Evolutionary conservation across 2,888 invertebrate genomes (phyloP), one percentile per base, ranked within the genome.

Genomic region (Bombylius discolor): DNA sequence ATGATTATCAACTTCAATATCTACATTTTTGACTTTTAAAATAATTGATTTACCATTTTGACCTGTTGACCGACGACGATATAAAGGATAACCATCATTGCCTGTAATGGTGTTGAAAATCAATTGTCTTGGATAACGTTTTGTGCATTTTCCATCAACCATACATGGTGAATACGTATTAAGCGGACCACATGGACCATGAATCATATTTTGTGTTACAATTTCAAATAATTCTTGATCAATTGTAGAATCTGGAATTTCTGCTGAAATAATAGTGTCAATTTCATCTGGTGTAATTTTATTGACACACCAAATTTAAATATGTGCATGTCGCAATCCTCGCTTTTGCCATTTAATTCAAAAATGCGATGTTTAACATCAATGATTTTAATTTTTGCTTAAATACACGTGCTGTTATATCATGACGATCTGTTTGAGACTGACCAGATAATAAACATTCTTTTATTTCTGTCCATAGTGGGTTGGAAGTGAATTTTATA

Each of bases 101-200:
- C n/a, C n/a, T n/a, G n/a, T n/a, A n/a, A n/a, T n/a, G n/a, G n/a
- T n/a, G n/a, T n/a, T n/a, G n/a, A n/a, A n/a, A n/a, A n/a, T n/a
- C n/a, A n/a, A n/a, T n/a, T n/a, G n/a, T n/a, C n/a, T n/a, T n/a
- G n/a, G n/a, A 4, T 3, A 36, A 36, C 4, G 1, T 36, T 4
- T 3, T 9, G 1, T 3, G 4, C 2, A 36, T 36, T 36, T 36
- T 36, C 36, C 3, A 36, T 36, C 4, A 3, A 3, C 36, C 2
- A 36, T 36, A 4, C 2, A 36, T 67, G 68, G 60, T 68, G 64
- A 50, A 66, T 61, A 51, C 60, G 70, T 69, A 4, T 65, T 52
- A 7, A 23, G 33, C 14, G 68, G 69, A 61, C 69, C n/a, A n/a
- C n/a, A 70, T 13, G 69, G 68, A 7, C 69, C 68, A 64, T 71